Evolutionary conservation across 1,140 invertebrate genomes (phyloP).

Genomic region (Apolygus lucorum): DNA sequence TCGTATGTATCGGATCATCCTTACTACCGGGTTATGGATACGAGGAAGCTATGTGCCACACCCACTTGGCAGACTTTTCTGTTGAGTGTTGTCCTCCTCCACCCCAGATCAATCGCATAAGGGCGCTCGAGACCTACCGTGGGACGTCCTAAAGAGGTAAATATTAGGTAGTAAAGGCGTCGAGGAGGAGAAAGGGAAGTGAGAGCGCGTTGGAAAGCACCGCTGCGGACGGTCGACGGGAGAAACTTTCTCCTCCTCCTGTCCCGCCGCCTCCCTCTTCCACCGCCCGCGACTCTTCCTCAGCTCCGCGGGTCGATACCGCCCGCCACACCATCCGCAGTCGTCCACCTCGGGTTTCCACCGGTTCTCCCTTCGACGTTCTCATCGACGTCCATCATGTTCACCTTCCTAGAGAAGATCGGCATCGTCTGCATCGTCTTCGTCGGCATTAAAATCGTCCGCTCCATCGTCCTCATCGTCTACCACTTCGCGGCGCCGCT

Average conservation of each 20-base stretch:
- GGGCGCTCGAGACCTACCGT: too few species aligned
- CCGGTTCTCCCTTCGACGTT: too few species aligned
- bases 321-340: not conserved
- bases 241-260: not conserved
- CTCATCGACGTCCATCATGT: conserved; percentile 21
- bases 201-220: not conserved
- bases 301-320: not conserved
- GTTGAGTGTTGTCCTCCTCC: too few species aligned
- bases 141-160: too few species aligned
- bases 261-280: not conserved
- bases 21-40: too few species aligned
- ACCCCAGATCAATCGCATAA: too few species aligned
- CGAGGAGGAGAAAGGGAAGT: too few species aligned
- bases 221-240: not conserved
- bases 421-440: conserved; percentile 30
- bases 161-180: too few species aligned
- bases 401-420: conserved; percentile 31
- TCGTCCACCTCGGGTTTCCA: not conserved
- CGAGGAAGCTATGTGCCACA: too few species aligned
- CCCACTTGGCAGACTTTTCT: too few species aligned
- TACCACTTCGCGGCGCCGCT: conserved; percentile 38
- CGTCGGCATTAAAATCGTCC: conserved; percentile 27
- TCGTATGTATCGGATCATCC: too few species aligned
- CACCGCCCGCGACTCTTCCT: not conserved
- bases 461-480: conserved; percentile 32